These are phyloP conservation scores for Entomobrya proxima DNA, from an alignment of 2,888 invertebrate species.

Conservation along the genomic window DNA sequence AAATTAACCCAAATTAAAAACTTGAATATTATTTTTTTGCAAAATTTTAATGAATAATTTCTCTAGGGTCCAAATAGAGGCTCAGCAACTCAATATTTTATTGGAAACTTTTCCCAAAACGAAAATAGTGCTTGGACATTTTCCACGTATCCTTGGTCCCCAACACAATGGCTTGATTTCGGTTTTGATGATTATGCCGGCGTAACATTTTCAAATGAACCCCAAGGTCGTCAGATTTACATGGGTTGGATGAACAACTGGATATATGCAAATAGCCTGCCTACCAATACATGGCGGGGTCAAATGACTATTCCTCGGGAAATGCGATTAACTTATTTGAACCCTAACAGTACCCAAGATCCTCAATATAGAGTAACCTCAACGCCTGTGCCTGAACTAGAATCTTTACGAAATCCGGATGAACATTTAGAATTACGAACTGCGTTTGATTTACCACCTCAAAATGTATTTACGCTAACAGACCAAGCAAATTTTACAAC, in stretches of 20 bases:
- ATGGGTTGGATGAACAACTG: constrained; percentile 72
- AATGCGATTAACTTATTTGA: background rate
- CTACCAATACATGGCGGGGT: constrained; percentile 67
- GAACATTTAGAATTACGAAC: background rate
- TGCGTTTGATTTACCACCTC: background rate
- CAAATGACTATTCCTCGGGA: constrained; percentile 66
- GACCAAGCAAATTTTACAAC: constrained; percentile 4
- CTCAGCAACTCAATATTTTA: constrained; percentile 70
- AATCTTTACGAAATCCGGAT: background rate
- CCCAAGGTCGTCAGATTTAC: constrained; percentile 14
- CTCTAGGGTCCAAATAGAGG: constrained; percentile 73
- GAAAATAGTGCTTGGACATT: background rate
- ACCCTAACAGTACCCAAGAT: background rate
- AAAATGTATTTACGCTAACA: background rate
- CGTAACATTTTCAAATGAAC: constrained; percentile 69
- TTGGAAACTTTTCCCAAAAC: constrained; percentile 68
- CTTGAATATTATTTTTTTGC: no score
- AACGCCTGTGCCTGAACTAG: constrained; percentile 9
- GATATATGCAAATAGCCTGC: constrained; percentile 62
- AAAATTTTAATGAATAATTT: no score
- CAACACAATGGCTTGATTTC: constrained; percentile 72
- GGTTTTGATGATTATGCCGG: constrained; percentile 73
- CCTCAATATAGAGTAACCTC: constrained; percentile 12
- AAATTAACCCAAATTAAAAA: no score
- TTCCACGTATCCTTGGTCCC: constrained; percentile 42